A percentile compares a stretch with the other conserved stretches of the same genome.
phyloP scores from a whole-genome alignment of 1,140 invertebrate genomes.

The Camponotus vicinus region DNA sequence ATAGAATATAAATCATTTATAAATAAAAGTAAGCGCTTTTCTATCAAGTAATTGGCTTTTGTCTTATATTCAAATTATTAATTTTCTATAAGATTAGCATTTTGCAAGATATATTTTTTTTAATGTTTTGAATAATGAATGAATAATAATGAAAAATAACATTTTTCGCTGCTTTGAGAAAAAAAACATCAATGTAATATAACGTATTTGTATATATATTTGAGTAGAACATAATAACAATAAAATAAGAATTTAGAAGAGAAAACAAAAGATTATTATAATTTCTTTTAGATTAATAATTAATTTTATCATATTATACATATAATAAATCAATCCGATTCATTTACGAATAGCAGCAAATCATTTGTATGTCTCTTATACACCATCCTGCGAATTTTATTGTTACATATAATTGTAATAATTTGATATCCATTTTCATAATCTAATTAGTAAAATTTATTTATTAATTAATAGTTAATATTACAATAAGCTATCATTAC shows the following conservation, averaged over 20 bases:
- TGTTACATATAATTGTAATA: not conserved
- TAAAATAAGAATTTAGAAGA: not conserved
- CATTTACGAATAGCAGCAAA: not conserved
- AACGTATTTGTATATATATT: not conserved
- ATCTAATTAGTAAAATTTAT: slow-evolving; percentile 30
- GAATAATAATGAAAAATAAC: not conserved
- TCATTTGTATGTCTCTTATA: not conserved
- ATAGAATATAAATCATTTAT: not conserved
- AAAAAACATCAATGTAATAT: not conserved
- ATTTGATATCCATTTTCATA: not conserved
- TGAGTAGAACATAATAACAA: not conserved
- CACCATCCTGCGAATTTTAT: not conserved
- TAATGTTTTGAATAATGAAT: not conserved
- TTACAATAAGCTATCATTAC: not conserved
- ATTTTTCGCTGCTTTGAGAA: not conserved
- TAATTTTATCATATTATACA: not conserved
- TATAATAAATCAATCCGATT: not conserved
- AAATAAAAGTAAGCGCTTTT: not conserved
- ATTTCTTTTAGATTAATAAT: slow-evolving; percentile 8
- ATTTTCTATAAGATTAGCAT: not conserved
- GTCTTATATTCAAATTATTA: not conserved
- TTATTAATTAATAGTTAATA: slow-evolving; percentile 2
- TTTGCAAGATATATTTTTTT: not conserved
- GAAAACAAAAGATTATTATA: not conserved
- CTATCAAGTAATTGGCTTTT: not conserved